Conservation (phyloP, 2,797 vertebrate genomes). For the Intellagama lesueurii region DNA sequence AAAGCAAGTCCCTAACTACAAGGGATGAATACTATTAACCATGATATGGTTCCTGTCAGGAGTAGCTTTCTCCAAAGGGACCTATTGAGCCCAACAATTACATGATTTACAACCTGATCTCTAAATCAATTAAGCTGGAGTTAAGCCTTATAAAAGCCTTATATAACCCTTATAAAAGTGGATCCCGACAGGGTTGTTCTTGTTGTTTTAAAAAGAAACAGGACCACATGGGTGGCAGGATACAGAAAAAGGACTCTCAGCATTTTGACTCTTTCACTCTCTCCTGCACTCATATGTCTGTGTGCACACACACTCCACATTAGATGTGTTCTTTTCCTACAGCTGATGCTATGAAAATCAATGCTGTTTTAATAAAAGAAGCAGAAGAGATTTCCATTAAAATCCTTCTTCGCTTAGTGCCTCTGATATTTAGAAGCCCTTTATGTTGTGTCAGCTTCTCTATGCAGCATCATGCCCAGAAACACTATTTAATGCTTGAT, state of each 20-base stretch:
- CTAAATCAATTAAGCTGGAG: not conserved
- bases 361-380: conserved; percentile 34
- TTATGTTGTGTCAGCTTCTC: not conserved
- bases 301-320: not conserved
- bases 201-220: not conserved
- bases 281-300: not conserved
- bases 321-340: conserved; percentile 5
- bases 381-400: not conserved
- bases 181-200: not conserved
- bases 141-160: not conserved
- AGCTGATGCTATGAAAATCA: conserved; percentile 16
- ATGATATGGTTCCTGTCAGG: not conserved
- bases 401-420: not conserved
- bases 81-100: not conserved
- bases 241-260: not conserved
- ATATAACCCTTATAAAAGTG: not conserved
- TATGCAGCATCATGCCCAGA: not conserved
- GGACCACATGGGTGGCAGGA: not conserved
- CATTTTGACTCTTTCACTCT: not conserved
- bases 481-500: not conserved
- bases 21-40: not conserved
- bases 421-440: not conserved
- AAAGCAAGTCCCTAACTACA: not conserved
- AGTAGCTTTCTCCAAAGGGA: not conserved
- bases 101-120: not conserved